A percentile compares a stretch with the other conserved stretches of the same genome.
Conservation (phyloP, 2,888 invertebrate genomes). For the Griposia aprilina region DNA sequence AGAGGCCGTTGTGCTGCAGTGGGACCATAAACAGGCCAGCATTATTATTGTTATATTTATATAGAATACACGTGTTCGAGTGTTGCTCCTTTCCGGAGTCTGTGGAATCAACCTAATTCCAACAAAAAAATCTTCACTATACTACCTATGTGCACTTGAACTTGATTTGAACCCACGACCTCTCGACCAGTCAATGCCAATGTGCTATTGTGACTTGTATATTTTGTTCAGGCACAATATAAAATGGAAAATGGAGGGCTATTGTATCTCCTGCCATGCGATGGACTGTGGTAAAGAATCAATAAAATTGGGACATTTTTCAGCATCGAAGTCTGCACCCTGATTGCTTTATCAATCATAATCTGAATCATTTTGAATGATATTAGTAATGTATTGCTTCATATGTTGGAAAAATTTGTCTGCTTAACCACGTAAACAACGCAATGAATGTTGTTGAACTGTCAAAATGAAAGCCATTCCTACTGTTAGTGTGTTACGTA, state of each 20-base stretch:
- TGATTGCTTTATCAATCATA: no score
- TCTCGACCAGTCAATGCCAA: constrained; percentile 39
- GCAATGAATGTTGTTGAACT: no score
- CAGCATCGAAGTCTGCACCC: not conserved
- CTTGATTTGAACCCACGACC: constrained; percentile 50
- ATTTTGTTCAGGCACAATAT: constrained; percentile 3
- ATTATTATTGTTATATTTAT: no score
- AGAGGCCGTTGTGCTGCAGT: no score
- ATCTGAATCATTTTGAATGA: no score
- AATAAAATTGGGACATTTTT: not conserved
- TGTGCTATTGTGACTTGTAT: constrained; percentile 25
- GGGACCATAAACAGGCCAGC: no score
- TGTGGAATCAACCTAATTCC: not conserved
- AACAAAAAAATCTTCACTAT: not conserved
- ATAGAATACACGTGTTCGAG: not conserved
- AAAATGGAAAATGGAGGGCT: no score
- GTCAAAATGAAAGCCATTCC: no score
- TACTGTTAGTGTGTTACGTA: no score
- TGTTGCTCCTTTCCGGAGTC: not conserved
- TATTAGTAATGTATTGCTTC: no score
- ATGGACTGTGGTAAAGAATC: not conserved
- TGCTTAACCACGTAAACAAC: no score
- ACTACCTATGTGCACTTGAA: constrained; percentile 24
- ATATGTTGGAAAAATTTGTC: no score
- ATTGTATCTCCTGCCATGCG: not conserved